Evolutionary conservation across 2,888 invertebrate species (phyloP), one percentile per base, ranked within the genome.

Genomic region (Sphaerophoria taeniata): DNA sequence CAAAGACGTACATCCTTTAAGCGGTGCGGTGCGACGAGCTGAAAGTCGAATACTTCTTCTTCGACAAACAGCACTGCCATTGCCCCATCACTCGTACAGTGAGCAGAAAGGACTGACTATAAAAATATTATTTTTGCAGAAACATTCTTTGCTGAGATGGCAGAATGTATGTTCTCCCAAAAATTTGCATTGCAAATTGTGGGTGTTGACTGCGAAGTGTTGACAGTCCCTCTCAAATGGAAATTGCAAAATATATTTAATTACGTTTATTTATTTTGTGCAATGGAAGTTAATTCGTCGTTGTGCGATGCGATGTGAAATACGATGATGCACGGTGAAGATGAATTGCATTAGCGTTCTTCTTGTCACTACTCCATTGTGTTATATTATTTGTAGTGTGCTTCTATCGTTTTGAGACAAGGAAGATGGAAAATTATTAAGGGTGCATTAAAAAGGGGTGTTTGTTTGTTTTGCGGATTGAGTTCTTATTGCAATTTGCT

Each of bases 151-250:
- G 24, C 24, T 24, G 24, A 24, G 24, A 24, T 51, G 51, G 39
- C 67, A 39, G 24, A 36, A 51, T 43, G 24, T 12, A 12, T 60
- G 61, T 70, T 70, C 39, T 63, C 47, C 63, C 33, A 12, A 63
- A 51, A 73, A 83, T 83, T 78, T 78, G 70, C 78, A 83, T 60
- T 83, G 78, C 74, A 83, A 78, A 83, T 78, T 78, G 63, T 39
- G 70, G 63, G 74, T 78, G 74, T 74, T 82, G 69, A 70, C 73
- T 69, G 61, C 33, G 71, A 73, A 77, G 77, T 73, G 82, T 77
- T 70, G 82, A 82, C 76, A 82, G 82, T 82, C 77, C 53, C 45
- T 69, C 72, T 63, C 53, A 53, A 53, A 31, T 55, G 53, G 53
- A 65, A 75, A 75, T 55, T 71, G 70, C 56, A 51, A 24, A 24